Evolutionary conservation across 1,140 invertebrate species (phyloP).

Genomic region (Hesperophylax magnus): DNA sequence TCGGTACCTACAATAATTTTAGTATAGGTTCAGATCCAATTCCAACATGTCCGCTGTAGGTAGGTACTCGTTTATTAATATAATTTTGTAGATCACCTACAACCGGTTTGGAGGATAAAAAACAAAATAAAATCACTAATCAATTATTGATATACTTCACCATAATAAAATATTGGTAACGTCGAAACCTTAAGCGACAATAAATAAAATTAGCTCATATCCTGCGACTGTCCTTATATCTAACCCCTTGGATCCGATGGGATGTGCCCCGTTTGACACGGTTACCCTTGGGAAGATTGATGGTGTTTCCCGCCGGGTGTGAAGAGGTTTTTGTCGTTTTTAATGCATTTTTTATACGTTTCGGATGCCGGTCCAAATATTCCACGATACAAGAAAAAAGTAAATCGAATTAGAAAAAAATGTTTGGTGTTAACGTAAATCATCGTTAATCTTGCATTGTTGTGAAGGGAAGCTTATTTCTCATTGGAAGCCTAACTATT

Average conservation of each 20-base stretch:
- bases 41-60: too few relatives aligned
- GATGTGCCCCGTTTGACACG: slow-evolving; percentile 21
- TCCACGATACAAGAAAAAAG: slow-evolving; percentile 29
- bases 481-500: too few relatives aligned
- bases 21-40: too few relatives aligned
- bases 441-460: slow-evolving; percentile 36
- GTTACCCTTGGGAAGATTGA: slow-evolving; percentile 19
- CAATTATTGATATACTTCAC: too few relatives aligned
- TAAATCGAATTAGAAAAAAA: slow-evolving; percentile 30
- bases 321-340: slow-evolving; percentile 31
- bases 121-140: too few relatives aligned
- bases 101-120: too few relatives aligned
- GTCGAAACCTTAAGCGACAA: too few relatives aligned
- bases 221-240: not conserved
- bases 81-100: too few relatives aligned
- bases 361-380: slow-evolving; percentile 28
- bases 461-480: not conserved
- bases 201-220: too few relatives aligned
- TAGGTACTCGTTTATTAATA: too few relatives aligned
- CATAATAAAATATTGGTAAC: too few relatives aligned
- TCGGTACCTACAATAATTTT: too few relatives aligned
- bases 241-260: not conserved
- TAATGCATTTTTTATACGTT: slow-evolving; percentile 32
- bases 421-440: slow-evolving; percentile 17
- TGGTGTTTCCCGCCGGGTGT: slow-evolving; percentile 26